Base-by-base conservation (phyloP, 2,113 vertebrate genomes). In the Coptodon bakossiorum region DNA sequence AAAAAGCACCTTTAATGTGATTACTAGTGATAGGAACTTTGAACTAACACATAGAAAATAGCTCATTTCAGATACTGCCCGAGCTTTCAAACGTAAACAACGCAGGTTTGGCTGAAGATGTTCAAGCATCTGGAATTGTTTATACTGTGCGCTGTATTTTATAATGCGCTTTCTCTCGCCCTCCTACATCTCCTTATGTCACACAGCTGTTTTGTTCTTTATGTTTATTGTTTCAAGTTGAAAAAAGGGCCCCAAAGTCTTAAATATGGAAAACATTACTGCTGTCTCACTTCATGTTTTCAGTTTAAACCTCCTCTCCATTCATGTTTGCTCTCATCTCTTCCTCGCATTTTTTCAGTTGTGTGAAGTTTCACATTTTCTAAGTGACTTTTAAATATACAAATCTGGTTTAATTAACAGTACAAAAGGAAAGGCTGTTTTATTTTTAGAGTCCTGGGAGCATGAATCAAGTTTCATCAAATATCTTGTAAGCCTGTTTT, bases 131-230 rank as follows among this genome's bases (percentile, higher is more conserved):
- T 91, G 83, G 92, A 83, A 81, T 59, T 91, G 90, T 89, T 91
- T 86, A 79, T 50, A 29, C 56, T 86, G 27, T 50, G 29, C 22
- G 52, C 80, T 59, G 63, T 52, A 80, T 88, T 87, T 87, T 52
- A 76, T 82, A 82, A 86, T 31, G 22, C 19, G 11, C 53, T 38
- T 61, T 59, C 40, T 40, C 59, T 36, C 50, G 17, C 82, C 36
- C 80, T 86, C 76, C 79, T 82, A 85, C 86, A 73, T 82, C 85
- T 83, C 88, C 84, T 91, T 56, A 86, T 92, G 87, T 90, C 92
- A 82, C 88, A 86, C 92, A 94, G 91, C 89, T 94, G 92, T 84
- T 88, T 81, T 79, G 31, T 80, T 86, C 61, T 88, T 93, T 80
- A 66, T 92, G 87, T 90, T 94, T 92, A 86, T 90, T 90, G 80